phyloP scores from a whole-genome alignment of 2,113 vertebrate species.

The Tychaedon coryphoeus region DNA sequence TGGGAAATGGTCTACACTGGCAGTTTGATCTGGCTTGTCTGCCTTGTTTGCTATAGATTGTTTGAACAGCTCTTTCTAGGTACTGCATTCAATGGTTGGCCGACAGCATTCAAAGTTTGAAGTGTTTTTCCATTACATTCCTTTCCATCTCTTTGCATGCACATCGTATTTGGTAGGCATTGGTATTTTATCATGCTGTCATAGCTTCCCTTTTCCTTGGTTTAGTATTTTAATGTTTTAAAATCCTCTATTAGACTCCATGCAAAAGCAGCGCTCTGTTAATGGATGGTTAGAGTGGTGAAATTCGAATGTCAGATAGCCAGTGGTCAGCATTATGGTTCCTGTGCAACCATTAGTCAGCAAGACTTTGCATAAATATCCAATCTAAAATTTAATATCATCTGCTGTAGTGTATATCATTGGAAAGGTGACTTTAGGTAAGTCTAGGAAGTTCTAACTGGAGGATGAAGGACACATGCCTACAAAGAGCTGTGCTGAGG shows the following conservation, averaged over 20 bases:
- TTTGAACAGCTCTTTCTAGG: neutral
- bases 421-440: neutral
- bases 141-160: neutral
- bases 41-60: neutral
- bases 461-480: neutral
- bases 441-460: neutral
- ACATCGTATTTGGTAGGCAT: neutral
- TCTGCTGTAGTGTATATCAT: rapidly evolving
- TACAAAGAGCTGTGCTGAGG: neutral
- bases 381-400: neutral
- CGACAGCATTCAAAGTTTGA: neutral
- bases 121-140: neutral
- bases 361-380: neutral
- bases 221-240: neutral
- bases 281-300: neutral
- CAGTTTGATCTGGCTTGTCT: neutral
- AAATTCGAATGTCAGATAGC: neutral
- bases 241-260: neutral
- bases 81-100: neutral
- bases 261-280: neutral
- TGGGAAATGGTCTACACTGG: neutral
- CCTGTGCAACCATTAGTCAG: neutral
- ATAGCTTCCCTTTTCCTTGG: neutral
- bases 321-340: neutral
- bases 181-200: neutral